Conservation (phyloP, 1,140 invertebrate species). For the Drosophila saltans region DNA sequence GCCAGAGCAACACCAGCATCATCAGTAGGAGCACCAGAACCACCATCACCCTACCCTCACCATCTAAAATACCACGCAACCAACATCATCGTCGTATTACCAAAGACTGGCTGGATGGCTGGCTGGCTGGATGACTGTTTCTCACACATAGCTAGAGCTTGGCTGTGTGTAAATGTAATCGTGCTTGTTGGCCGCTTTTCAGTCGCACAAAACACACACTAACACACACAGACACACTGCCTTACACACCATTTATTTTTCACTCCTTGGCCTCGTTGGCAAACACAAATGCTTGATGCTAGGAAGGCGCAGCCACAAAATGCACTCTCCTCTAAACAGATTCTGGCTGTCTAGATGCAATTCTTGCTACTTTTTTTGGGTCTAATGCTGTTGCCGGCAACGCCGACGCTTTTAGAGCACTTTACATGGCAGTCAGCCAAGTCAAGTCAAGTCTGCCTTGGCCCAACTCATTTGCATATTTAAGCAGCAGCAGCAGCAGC, state of each 20-base stretch:
- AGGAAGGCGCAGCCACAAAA: slow-evolving; percentile 40
- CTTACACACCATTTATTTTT: slow-evolving; percentile 80
- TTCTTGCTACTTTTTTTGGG: slow-evolving; percentile 41
- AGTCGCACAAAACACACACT: slow-evolving; percentile 3
- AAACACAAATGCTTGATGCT: slow-evolving; percentile 60
- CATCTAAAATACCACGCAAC: slow-evolving; percentile 14
- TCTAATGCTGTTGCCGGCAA: slow-evolving; percentile 60
- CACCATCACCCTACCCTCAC: background rate
- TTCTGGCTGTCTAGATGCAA: slow-evolving; percentile 45
- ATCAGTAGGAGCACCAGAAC: slow-evolving; percentile 18
- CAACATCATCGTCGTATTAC: slow-evolving; percentile 69
- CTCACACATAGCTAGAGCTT: background rate
- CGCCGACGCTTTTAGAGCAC: slow-evolving; percentile 62
- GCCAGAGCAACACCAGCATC: slow-evolving; percentile 30
- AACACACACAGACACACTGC: slow-evolving; percentile 27
- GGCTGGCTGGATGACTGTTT: background rate
- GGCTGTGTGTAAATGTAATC: slow-evolving; percentile 71
- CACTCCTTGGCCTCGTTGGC: slow-evolving; percentile 60
- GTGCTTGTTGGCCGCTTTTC: slow-evolving; percentile 43
- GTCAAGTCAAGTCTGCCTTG: slow-evolving; percentile 32
- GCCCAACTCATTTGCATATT: slow-evolving; percentile 71
- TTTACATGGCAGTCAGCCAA: slow-evolving; percentile 47
- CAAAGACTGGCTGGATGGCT: slow-evolving; percentile 47
- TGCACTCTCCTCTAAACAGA: slow-evolving; percentile 5
- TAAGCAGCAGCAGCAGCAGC: slow-evolving; percentile 37